These are phyloP conservation scores for Eidolon helvum DNA, from an alignment of 2,113 vertebrate genomes.

Conservation along the genomic window DNA sequence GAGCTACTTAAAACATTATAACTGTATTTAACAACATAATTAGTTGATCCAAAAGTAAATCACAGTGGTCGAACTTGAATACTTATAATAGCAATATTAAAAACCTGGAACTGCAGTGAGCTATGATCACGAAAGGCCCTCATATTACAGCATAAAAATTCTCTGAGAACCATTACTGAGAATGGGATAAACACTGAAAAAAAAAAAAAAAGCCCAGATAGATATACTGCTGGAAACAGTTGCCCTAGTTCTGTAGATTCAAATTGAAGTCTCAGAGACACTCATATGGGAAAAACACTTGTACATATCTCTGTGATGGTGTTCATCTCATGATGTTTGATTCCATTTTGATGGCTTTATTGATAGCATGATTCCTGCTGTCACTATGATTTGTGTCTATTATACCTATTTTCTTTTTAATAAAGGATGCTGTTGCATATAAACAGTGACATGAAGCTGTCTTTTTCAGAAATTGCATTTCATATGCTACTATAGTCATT, in stretches of 20 bases:
- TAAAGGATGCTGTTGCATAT: slow-evolving; percentile 61
- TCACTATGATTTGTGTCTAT: slow-evolving; percentile 68
- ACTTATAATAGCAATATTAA: background rate
- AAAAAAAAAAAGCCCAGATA: background rate
- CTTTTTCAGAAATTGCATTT: slow-evolving; percentile 55
- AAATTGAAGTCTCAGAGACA: slow-evolving; percentile 44
- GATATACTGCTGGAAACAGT: slow-evolving; percentile 39
- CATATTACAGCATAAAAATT: background rate
- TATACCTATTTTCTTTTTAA: slow-evolving; percentile 62
- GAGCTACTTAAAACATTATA: slow-evolving; percentile 38
- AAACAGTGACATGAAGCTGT: slow-evolving; percentile 54
- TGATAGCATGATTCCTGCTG: slow-evolving; percentile 43
- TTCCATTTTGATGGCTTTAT: slow-evolving; percentile 67
- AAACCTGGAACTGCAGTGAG: background rate
- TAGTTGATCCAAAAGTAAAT: slow-evolving; percentile 19
- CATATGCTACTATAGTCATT: background rate
- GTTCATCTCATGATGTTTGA: slow-evolving; percentile 56
- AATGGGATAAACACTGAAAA: background rate
- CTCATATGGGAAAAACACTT: slow-evolving; percentile 52
- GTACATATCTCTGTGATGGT: background rate
- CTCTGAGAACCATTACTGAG: slow-evolving; percentile 36
- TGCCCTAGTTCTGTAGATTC: slow-evolving; percentile 54
- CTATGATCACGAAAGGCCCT: background rate
- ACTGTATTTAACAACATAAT: slow-evolving; percentile 15
- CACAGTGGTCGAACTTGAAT: background rate